These are phyloP conservation scores for Orthonyx spaldingii DNA, from an alignment of 2,113 vertebrate species.

Conservation along the genomic window DNA sequence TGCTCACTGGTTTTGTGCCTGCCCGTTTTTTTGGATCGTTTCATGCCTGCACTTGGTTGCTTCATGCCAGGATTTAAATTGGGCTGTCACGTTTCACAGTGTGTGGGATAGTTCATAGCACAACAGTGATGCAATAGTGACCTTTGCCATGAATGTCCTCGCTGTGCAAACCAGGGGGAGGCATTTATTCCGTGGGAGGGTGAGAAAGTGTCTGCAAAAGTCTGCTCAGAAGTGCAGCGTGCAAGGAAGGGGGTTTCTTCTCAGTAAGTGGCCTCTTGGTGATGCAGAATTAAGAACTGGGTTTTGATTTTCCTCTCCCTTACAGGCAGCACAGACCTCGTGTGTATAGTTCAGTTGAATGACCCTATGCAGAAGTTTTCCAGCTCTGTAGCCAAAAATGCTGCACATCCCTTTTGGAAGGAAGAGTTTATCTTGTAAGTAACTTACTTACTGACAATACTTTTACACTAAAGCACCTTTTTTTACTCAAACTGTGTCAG, in stretches of 20 bases:
- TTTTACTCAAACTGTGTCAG: background rate
- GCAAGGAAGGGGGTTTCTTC: background rate
- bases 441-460: background rate
- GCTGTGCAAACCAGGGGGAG: background rate
- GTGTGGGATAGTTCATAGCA: background rate
- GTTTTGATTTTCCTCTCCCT: background rate
- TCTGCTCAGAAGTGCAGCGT: background rate
- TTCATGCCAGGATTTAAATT: background rate
- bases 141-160: background rate
- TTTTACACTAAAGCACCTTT: background rate
- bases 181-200: background rate
- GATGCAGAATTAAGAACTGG: background rate
- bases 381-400: slow-evolving; percentile 73
- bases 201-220: background rate
- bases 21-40: background rate
- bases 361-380: slow-evolving; percentile 87
- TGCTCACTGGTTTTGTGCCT: background rate
- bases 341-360: slow-evolving; percentile 80
- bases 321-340: slow-evolving; percentile 74
- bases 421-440: slow-evolving; percentile 94
- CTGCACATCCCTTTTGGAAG: slow-evolving; percentile 80
- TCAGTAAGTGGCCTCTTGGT: background rate
- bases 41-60: background rate
- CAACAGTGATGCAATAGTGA: background rate
- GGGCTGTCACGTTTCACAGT: background rate